These are phyloP conservation scores for Microtus richardsoni DNA, from an alignment of 2,113 vertebrate genomes.

Conservation along the genomic window DNA sequence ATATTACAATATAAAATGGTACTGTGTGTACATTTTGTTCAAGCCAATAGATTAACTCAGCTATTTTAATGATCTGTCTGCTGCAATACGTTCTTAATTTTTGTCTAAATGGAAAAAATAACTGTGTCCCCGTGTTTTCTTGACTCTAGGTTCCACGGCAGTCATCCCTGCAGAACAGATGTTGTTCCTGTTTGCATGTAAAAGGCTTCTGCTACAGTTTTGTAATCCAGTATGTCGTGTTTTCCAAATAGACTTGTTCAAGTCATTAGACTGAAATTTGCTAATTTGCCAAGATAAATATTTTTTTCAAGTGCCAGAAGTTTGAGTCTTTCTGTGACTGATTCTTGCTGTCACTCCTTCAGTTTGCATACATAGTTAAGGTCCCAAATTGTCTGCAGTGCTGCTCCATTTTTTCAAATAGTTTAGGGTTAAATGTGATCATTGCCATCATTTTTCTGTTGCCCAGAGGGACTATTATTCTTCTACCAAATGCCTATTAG, in stretches of 20 bases:
- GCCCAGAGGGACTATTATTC: constrained; percentile 76
- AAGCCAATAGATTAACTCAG: neutral
- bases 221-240: constrained; percentile 51
- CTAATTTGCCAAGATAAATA: constrained; percentile 66
- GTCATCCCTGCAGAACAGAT: constrained; percentile 51
- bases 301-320: constrained; percentile 28
- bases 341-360: constrained; percentile 30
- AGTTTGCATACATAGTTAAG: neutral
- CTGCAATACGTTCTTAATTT: neutral
- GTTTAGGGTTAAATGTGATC: constrained; percentile 40
- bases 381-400: neutral
- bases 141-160: neutral
- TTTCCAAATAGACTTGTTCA: constrained; percentile 69
- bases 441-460: constrained; percentile 74
- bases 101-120: constrained; percentile 19
- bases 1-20: neutral
- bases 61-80: neutral
- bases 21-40: neutral
- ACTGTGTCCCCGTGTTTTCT: neutral
- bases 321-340: constrained; percentile 28
- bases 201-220: constrained; percentile 51
- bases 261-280: constrained; percentile 61
- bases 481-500: constrained; percentile 77
- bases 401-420: neutral
- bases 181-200: constrained; percentile 67